Evolutionary conservation across 2,113 vertebrate species (phyloP), one percentile per base, ranked within the genome.

Genomic region (Xiphias gladius): DNA sequence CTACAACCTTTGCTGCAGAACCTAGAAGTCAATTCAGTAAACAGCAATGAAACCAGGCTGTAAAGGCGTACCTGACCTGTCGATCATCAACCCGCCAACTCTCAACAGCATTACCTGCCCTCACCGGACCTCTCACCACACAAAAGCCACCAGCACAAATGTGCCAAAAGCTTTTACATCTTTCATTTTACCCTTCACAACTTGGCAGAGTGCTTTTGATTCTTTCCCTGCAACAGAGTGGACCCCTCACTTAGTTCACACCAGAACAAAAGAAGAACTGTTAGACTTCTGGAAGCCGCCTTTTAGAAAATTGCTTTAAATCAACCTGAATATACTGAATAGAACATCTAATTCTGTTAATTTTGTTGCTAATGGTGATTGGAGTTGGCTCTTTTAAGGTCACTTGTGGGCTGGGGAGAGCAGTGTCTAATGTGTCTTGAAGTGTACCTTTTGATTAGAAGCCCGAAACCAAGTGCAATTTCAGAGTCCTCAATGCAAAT

Each of bases 401-500:
- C 67, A 79, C 61, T 61, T n/a, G 24, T 4, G 57, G 48, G 72
- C 61, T 1, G 13, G 12, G 74, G 58, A 62, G 66, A 76, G 20
- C 14, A 32, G 17, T 55, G 32, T 59, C 69, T 28, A 11, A 64
- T 43, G 55, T 35, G 41, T 59, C 13, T 43, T 72, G 32, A 80
- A 85, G 41, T 81, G 46, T 32, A 28, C 77, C 62, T 80, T 74
- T 79, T 90, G 82, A 88, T 89, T 79, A 84, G 63, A 81, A 74
- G 30, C 73, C 52, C 12, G 1, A 55, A 52, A 63, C 73, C 20
- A 67, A 66, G 37, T 64, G 62, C 62, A 63, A 81, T 78, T 81
- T 76, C 12, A 37, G 16, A 65, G 70, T 71, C 58, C 79, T 73
- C 32, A 2, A 30, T 69, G 66, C 35, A 76, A 84, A 85, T 90